phyloP scores from a whole-genome alignment of 2,797 vertebrate species.

The Erithacus rubecula region DNA sequence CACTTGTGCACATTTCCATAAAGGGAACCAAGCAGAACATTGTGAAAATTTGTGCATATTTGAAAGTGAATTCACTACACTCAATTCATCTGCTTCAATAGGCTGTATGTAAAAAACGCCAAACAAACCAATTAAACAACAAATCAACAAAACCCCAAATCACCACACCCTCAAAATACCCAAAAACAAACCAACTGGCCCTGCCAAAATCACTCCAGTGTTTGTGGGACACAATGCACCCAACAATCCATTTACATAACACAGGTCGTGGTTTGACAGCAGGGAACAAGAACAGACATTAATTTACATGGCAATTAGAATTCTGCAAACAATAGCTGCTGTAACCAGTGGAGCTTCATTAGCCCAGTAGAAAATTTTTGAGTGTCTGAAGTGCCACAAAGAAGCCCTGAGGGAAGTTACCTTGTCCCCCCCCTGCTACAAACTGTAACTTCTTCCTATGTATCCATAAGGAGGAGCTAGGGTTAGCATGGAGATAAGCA shows the following conservation, averaged over 20 bases:
- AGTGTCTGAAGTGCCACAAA: not conserved
- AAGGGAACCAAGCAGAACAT: not conserved
- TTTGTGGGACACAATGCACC: not conserved
- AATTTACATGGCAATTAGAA: not conserved
- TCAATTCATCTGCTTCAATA: not conserved
- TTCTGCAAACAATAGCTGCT: not conserved
- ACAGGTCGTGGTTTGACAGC: not conserved
- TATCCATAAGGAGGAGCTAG: no score
- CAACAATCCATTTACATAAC: not conserved
- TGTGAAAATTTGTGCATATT: not conserved
- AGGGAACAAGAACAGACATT: not conserved
- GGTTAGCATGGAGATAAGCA: no score
- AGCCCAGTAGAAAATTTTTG: not conserved
- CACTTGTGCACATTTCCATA: not conserved
- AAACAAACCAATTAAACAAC: not conserved
- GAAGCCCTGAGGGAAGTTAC: slow-evolving; percentile 14
- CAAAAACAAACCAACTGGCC: fast-evolving
- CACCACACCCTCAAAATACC: not conserved
- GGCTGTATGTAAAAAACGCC: not conserved
- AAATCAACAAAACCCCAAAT: not conserved
- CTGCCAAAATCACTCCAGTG: not conserved
- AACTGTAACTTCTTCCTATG: no score
- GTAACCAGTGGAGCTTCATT: not conserved
- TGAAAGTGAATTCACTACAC: not conserved
- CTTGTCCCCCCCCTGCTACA: slow-evolving; percentile 78